Conservation (phyloP, 2,113 vertebrate genomes). For the Ancistrus triradiatus region DNA sequence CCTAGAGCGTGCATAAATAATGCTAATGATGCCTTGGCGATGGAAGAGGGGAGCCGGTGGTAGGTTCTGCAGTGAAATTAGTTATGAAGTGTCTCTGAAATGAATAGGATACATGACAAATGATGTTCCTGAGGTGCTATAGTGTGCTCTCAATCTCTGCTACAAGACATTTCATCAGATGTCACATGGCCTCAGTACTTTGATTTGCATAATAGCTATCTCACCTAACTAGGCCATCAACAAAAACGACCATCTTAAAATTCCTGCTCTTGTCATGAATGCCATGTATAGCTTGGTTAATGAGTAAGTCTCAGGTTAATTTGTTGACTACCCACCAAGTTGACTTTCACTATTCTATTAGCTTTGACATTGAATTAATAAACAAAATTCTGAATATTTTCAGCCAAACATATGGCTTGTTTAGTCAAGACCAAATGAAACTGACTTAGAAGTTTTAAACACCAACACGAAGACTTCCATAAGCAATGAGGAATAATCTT, state of each 20-base stretch:
- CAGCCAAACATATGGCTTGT: not conserved
- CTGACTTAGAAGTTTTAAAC: too few relatives aligned
- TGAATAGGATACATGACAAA: slow-evolving; percentile 59
- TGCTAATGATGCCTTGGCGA: slow-evolving; percentile 57
- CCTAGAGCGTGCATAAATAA: slow-evolving; percentile 63
- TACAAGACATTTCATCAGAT: slow-evolving; percentile 35
- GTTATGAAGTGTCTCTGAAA: slow-evolving; percentile 58
- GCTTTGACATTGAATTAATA: too few relatives aligned
- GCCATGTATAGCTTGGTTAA: not conserved
- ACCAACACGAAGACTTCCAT: too few relatives aligned
- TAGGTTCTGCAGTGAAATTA: slow-evolving; percentile 54
- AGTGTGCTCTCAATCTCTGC: slow-evolving; percentile 33
- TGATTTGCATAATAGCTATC: slow-evolving; percentile 30
- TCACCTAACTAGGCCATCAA: slow-evolving; percentile 4
- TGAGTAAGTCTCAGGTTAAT: not conserved
- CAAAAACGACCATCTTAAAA: slow-evolving; percentile 1
- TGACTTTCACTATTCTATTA: too few relatives aligned
- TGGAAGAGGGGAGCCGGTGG: slow-evolving; percentile 53
- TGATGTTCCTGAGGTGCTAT: slow-evolving; percentile 51
- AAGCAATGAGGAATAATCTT: too few relatives aligned
- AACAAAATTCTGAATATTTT: not conserved
- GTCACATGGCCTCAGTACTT: slow-evolving; percentile 11
- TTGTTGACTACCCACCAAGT: too few relatives aligned
- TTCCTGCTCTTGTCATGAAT: not conserved
- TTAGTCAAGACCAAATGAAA: too few relatives aligned